Base-by-base conservation (phyloP, 2,797 vertebrate genomes). In the Anguilla marmorata region DNA sequence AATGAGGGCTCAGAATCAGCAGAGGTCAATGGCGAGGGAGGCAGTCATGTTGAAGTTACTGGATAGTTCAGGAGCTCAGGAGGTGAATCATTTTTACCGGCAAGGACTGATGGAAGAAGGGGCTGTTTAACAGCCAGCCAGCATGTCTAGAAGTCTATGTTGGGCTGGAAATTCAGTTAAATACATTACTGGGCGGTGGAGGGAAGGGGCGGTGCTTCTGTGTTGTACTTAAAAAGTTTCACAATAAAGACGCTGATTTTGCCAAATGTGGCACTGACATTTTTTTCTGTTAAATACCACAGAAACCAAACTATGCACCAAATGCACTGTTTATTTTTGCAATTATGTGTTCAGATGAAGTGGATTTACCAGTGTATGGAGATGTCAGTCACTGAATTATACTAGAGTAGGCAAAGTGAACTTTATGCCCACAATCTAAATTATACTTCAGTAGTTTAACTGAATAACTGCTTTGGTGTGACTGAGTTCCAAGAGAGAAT, bases 121-220 rank as follows among this genome's bases (percentile, higher is more conserved):
- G 76, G 72, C 30, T 19, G 74, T 79, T 79, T 79, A 79, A 19
- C 74, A 79, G 74, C 74, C 74, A 79, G 41, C 33, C 24, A 8
- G 37, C 14, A 16, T 19, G 37, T 79, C 33, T 41, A 24, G 33
- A 79, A 79, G 33, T 79, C 33, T 79, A 1, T 5, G 37, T 41
- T 12, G 4, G 74, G 33, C 37, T 79, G 74, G 41, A 82, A 82
- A 82, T 82, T 82, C 79, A 82, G 41, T 82, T 50, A 82, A 82
- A 82, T n/a, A 50, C 79, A 21, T 48, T 82, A 50, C 16, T 82
- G 79, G 79, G 41, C 45, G 16, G 19, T 21, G 41, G 27, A 12
- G 79, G 79, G 21, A 30, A 21, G 41, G 45, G 79, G 41, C 2
- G 41, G 41, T 48, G 21, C 24, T 21, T 19, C 6, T 24, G 16